A percentile compares a stretch with the other conserved stretches of the same genome.
These are phyloP conservation scores for Baryphthengus martii DNA, from an alignment of 2,113 vertebrate species.

Conservation along the genomic window DNA sequence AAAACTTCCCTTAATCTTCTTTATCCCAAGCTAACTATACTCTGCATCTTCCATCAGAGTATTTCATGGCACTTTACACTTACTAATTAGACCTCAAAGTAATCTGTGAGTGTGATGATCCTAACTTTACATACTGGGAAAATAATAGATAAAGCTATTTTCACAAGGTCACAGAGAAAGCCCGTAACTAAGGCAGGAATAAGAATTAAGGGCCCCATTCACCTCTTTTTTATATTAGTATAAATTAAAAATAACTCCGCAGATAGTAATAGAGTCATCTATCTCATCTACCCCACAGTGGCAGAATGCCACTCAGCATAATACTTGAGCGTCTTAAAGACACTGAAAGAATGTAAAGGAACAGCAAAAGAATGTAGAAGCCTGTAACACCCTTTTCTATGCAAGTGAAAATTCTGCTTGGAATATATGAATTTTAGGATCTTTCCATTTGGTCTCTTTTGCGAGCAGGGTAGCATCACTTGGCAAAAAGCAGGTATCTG, in stretches of 20 bases:
- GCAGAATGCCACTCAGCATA: background rate
- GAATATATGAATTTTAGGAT: background rate
- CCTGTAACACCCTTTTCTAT: background rate
- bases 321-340: background rate
- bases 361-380: background rate
- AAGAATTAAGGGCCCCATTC: background rate
- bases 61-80: constrained; percentile 16
- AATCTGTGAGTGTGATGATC: background rate
- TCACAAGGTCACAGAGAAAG: constrained; percentile 14
- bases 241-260: constrained; percentile 33
- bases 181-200: background rate
- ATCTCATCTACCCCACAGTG: background rate
- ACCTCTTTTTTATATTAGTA: background rate
- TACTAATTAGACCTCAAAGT: constrained; percentile 29
- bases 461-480: background rate
- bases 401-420: background rate
- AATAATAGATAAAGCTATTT: constrained; percentile 17
- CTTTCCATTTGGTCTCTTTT: background rate
- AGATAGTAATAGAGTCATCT: constrained; percentile 4
- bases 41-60: constrained; percentile 16
- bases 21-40: background rate
- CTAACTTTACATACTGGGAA: background rate
- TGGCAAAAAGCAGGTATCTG: background rate
- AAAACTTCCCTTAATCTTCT: constrained; percentile 6
- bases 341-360: background rate